These are phyloP conservation scores for Alfaro cultratus DNA, from an alignment of 2,797 vertebrate species.

Conservation along the genomic window DNA sequence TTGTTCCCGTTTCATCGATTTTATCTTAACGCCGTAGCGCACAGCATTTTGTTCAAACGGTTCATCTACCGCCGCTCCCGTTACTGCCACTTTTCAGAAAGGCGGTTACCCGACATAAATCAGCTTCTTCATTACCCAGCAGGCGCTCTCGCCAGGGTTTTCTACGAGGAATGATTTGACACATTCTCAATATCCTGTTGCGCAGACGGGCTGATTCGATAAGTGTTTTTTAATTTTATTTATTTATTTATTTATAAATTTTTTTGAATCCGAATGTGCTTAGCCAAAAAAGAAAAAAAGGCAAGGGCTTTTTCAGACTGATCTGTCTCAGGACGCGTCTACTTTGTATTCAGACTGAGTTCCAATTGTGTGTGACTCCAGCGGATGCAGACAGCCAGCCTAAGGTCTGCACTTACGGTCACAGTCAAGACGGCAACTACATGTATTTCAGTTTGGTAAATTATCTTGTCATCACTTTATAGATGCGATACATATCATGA, in stretches of 20 bases:
- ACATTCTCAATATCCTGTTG: neutral
- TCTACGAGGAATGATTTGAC: neutral
- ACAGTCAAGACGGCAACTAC: neutral
- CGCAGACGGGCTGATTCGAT: neutral
- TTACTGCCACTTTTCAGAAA: conserved; percentile 3
- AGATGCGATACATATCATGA: too few relatives aligned
- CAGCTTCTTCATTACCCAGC: neutral
- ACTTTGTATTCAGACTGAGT: neutral
- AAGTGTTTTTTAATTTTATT: neutral
- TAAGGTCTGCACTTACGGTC: neutral
- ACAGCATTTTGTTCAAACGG: conserved; percentile 5
- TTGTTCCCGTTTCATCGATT: conserved; percentile 1
- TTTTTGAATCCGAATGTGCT: neutral
- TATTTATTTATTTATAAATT: too few relatives aligned
- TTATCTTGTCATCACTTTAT: neutral
- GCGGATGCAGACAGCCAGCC: neutral
- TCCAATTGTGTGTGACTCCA: neutral
- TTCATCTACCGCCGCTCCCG: neutral
- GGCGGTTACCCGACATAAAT: neutral
- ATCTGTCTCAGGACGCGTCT: neutral
- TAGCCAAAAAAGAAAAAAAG: neutral
- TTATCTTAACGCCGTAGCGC: conserved; percentile 4
- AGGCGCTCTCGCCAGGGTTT: neutral
- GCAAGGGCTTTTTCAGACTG: neutral
- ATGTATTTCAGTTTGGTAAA: neutral